phyloP scores from a whole-genome alignment of 2,797 vertebrate species.

The Amblyopsis hoosieri region DNA sequence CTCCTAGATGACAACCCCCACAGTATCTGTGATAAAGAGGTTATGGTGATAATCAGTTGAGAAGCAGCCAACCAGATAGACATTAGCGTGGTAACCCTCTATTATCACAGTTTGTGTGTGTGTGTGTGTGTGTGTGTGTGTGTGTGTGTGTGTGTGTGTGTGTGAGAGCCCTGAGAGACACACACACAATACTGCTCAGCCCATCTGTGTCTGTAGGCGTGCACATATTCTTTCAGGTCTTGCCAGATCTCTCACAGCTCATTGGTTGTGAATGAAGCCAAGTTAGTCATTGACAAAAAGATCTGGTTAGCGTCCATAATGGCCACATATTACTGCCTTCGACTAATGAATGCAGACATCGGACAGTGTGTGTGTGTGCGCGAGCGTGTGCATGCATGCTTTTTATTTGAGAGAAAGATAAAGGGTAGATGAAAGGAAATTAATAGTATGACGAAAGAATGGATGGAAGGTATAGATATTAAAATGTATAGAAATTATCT shows the following conservation, averaged over 20 bases:
- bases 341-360: conserved; percentile 85
- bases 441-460: no score
- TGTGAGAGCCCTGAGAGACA: not conserved
- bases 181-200: not conserved
- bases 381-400: conserved; percentile 2
- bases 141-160: conserved; percentile 25
- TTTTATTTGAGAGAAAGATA: no score
- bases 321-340: conserved; percentile 89
- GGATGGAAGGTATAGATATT: no score
- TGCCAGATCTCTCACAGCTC: conserved; percentile 78
- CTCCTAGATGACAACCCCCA: conserved; percentile 9
- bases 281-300: conserved; percentile 75
- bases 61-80: conserved; percentile 90
- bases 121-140: conserved; percentile 28
- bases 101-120: conserved; percentile 82
- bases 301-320: conserved; percentile 95
- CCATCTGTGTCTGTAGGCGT: conserved; percentile 26
- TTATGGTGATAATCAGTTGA: conserved; percentile 87
- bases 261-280: conserved; percentile 87
- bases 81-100: conserved; percentile 94
- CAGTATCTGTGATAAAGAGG: conserved; percentile 84
- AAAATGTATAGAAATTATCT: no score
- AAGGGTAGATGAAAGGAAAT: no score
- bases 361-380: conserved; percentile 5
- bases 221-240: conserved; percentile 9